Conservation (phyloP, 2,113 vertebrate species). For the Deroptyus accipitrinus region DNA sequence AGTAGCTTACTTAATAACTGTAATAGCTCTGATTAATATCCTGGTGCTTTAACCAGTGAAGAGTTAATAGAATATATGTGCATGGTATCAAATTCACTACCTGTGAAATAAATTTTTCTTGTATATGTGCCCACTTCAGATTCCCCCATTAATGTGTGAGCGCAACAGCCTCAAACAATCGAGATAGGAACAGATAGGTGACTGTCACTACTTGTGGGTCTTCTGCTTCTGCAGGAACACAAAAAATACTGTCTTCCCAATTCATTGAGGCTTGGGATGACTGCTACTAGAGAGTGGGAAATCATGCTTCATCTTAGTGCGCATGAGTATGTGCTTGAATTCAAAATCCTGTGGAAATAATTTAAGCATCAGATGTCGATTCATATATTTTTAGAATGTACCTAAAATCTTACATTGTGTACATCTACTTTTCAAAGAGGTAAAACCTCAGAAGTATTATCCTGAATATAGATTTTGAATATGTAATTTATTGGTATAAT, state of each 20-base stretch:
- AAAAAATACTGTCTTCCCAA: background rate
- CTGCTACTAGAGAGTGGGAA: background rate
- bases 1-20: background rate
- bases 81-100: background rate
- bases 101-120: background rate
- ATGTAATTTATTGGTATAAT: background rate
- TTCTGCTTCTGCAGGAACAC: background rate
- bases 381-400: background rate
- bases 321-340: background rate
- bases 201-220: background rate
- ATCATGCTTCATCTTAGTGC: background rate
- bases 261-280: background rate
- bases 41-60: background rate
- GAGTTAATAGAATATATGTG: background rate
- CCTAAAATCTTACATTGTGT: background rate
- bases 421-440: background rate
- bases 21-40: background rate
- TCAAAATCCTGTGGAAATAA: background rate
- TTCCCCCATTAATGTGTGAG: background rate
- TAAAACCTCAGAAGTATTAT: background rate
- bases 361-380: background rate
- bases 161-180: fast-evolving
- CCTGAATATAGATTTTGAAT: background rate
- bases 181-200: background rate
- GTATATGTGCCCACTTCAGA: background rate